Conservation (phyloP, 1,140 invertebrate genomes). For the Heliconius melpomene region DNA sequence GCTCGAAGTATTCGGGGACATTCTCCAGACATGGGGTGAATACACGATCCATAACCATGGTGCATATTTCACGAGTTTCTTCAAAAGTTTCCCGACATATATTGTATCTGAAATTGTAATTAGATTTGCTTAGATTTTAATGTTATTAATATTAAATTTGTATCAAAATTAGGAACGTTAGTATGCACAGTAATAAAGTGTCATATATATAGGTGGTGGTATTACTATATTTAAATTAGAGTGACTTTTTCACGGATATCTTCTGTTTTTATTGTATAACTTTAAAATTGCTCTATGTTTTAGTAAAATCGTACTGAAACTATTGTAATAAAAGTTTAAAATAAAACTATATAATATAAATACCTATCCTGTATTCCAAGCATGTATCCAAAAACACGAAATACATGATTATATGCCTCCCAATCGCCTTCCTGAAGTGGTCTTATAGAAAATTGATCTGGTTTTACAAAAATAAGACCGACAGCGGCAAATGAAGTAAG, state of each 20-base stretch:
- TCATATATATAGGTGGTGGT: too few species aligned
- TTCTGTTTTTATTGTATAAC: too few species aligned
- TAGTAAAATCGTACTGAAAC: not conserved
- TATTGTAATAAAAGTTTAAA: not conserved
- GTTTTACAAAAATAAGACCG: constrained; percentile 85
- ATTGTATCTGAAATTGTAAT: constrained; percentile 75
- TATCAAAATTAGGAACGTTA: too few species aligned
- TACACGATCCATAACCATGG: constrained; percentile 53
- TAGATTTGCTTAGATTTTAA: too few species aligned
- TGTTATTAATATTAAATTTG: too few species aligned
- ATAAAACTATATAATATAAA: constrained; percentile 16
- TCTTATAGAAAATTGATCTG: constrained; percentile 83
- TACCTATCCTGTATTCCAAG: constrained; percentile 90
- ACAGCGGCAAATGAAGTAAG: constrained; percentile 92
- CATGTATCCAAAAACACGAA: constrained; percentile 89
- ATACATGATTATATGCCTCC: constrained; percentile 86
- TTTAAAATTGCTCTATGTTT: too few species aligned
- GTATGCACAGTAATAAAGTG: too few species aligned
- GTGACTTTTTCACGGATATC: too few species aligned
- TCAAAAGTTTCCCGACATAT: constrained; percentile 67
- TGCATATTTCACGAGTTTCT: constrained; percentile 65
- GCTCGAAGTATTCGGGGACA: constrained; percentile 68
- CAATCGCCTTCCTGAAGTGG: constrained; percentile 48
- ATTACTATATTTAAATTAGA: too few species aligned
- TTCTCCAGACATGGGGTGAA: constrained; percentile 59